A percentile compares a stretch with the other conserved stretches of the same genome.
Conservation (phyloP, 1,140 invertebrate species). For the Halyomorpha halys region DNA sequence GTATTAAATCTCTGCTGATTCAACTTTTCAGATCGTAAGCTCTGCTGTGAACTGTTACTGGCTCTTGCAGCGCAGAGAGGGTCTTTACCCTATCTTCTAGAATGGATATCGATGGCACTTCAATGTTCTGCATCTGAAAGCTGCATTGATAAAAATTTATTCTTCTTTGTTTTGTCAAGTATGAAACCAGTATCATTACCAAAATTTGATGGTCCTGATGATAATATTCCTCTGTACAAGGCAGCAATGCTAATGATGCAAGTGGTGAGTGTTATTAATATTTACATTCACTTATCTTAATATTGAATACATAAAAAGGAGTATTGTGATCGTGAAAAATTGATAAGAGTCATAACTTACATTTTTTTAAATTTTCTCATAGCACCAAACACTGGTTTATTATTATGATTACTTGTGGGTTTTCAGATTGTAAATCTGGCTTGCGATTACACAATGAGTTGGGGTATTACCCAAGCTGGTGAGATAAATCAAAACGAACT, state of each 20-base stretch:
- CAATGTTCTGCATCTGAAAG: slow-evolving; percentile 30
- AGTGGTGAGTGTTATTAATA: slow-evolving; percentile 37
- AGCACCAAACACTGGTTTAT: too few relatives aligned
- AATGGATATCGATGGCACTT: slow-evolving; percentile 54
- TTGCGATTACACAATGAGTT: slow-evolving; percentile 37
- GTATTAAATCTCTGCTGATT: neutral
- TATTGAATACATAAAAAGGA: too few relatives aligned
- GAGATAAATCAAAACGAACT: slow-evolving; percentile 27
- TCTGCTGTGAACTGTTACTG: slow-evolving; percentile 48
- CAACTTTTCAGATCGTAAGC: slow-evolving; percentile 34
- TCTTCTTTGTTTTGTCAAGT: slow-evolving; percentile 8
- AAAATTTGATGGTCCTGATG: slow-evolving; percentile 15
- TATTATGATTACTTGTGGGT: too few relatives aligned
- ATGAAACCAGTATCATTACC: slow-evolving; percentile 4
- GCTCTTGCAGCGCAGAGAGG: slow-evolving; percentile 49
- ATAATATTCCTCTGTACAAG: slow-evolving; percentile 39
- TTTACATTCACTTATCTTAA: too few relatives aligned
- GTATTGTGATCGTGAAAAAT: too few relatives aligned
- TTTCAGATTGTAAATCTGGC: slow-evolving; percentile 39
- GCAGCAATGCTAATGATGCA: slow-evolving; percentile 46
- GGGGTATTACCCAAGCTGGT: slow-evolving; percentile 30
- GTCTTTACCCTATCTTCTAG: slow-evolving; percentile 49
- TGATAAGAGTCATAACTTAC: too few relatives aligned
- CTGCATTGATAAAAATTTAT: slow-evolving; percentile 24
- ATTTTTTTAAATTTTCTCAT: too few relatives aligned